Base-by-base conservation (phyloP, 2,113 vertebrate species). In the Turnix velox region DNA sequence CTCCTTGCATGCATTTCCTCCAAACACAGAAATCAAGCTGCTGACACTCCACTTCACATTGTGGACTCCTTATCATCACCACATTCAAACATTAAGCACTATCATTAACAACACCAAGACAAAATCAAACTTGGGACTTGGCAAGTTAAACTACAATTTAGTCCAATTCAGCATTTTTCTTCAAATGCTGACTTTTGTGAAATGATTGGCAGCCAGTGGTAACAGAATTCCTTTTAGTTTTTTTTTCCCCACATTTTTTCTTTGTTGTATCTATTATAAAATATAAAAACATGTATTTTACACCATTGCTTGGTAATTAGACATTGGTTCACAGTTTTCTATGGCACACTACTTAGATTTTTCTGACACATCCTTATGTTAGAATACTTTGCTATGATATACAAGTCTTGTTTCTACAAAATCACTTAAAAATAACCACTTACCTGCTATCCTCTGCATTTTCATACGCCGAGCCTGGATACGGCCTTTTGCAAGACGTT, bases 381-480 rank as follows among this genome's bases (percentile, higher is more conserved):
- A 87, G 37, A 77, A n/a, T 7, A 27, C 43, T 19, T 45, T 42
- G 48, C 61, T 43, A 6, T 4, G 51, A 23, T 37, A 87, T 7
- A 3, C 17, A 14, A 25, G 28, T 4, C 14, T 9, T 10, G 15
- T n/a, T 45, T 40, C 59, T 63, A n/a, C 61, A 76, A 48, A 28
- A 31, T 0, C 2, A 7, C 6, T 45, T 10, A 12, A 61, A 55
- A 58, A 9, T 6, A 10, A 8, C 2, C 3, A 7, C 88, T 96
- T 82, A 99, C 99, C 99, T 31, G 99, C 98, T 72, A 99, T 99
- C 67, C 99, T 98, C 94, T 99, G 99, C 99, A 99, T 99, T 95
- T 99, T 99, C 98, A 99, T 99, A 52, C 99, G 98, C 13, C 99
- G 97, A 0, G 99, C 99, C 86, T 99, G 99, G 96, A 99, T 99